Percentiles rank a stretch among this genome's conserved stretches.
These are phyloP conservation scores for Ibidorhyncha struthersii DNA, from an alignment of 2,113 vertebrate genomes.

Conservation along the genomic window DNA sequence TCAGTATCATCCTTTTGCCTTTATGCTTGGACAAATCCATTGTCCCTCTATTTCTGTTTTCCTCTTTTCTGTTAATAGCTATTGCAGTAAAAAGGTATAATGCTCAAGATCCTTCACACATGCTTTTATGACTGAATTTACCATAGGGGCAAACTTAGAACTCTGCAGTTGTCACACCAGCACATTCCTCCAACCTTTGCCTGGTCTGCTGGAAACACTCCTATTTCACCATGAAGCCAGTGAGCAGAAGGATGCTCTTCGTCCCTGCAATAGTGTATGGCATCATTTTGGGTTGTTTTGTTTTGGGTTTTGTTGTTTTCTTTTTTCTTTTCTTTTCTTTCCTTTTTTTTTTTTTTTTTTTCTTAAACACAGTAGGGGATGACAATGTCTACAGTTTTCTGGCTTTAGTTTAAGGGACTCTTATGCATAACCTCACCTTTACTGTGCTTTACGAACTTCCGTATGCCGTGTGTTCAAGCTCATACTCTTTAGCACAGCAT, in stretches of 20 bases:
- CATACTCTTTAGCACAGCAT: neutral
- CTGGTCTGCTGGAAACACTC: neutral
- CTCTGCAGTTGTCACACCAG: neutral
- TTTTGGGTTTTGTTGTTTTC: neutral
- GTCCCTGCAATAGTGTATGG: neutral
- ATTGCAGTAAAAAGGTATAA: neutral
- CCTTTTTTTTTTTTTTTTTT: neutral
- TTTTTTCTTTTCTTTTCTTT: neutral
- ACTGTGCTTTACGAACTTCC: neutral
- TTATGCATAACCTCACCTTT: neutral
- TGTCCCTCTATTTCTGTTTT: neutral
- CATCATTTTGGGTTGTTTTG: neutral
- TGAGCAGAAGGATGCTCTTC: neutral
- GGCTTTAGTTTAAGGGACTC: neutral
- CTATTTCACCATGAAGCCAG: neutral
- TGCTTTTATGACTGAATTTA: neutral
- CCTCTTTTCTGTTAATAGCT: neutral
- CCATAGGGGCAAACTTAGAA: rapidly evolving
- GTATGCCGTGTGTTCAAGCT: neutral
- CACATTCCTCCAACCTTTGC: neutral
- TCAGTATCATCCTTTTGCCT: neutral
- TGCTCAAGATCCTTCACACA: neutral
- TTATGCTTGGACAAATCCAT: neutral
- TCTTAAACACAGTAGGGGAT: neutral
- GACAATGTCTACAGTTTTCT: neutral